Evolutionary conservation across 2,888 invertebrate genomes (phyloP).

Genomic region (Eledona agricola): DNA sequence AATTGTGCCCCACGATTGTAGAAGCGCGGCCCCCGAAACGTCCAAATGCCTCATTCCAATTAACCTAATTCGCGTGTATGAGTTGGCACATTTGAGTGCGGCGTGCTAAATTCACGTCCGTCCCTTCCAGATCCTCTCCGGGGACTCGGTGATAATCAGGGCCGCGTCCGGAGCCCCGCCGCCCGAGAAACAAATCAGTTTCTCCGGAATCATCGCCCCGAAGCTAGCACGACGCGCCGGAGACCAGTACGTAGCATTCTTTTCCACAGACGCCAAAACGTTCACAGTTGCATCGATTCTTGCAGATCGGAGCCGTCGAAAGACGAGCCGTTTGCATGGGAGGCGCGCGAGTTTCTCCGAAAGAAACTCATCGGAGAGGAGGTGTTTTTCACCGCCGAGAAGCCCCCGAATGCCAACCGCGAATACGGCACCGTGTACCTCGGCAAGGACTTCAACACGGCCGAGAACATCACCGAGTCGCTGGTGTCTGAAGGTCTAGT

Average conservation of each 20-base stretch:
- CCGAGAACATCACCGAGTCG: constrained; percentile 88
- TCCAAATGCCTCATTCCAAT: constrained; percentile 2
- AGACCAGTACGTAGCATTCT: constrained; percentile 47
- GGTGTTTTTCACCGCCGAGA: constrained; percentile 85
- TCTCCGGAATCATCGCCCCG: constrained; percentile 92
- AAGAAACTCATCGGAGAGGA: constrained; percentile 92
- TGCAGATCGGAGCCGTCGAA: constrained; percentile 73
- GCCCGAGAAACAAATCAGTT: constrained; percentile 88
- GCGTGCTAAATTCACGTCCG: constrained; percentile 10
- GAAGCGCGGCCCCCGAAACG: no score
- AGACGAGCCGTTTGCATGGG: constrained; percentile 97
- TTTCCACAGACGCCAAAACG: constrained; percentile 3
- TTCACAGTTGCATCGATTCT: constrained; percentile 37
- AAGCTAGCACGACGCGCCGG: constrained; percentile 84
- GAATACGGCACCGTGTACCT: constrained; percentile 90
- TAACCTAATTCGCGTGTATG: constrained; percentile 45
- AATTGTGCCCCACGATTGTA: no score
- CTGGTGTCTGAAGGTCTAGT: constrained; percentile 91
- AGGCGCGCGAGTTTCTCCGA: constrained; percentile 93
- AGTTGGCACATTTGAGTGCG: constrained; percentile 50
- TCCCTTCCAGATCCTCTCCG: constrained; percentile 84
- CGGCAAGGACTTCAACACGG: constrained; percentile 76
- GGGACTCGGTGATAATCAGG: constrained; percentile 93
- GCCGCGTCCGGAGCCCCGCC: constrained; percentile 89
- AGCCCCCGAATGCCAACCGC: constrained; percentile 81